Base-by-base conservation (phyloP, 2,113 vertebrate genomes). In the Thoracochromis brauschi region DNA sequence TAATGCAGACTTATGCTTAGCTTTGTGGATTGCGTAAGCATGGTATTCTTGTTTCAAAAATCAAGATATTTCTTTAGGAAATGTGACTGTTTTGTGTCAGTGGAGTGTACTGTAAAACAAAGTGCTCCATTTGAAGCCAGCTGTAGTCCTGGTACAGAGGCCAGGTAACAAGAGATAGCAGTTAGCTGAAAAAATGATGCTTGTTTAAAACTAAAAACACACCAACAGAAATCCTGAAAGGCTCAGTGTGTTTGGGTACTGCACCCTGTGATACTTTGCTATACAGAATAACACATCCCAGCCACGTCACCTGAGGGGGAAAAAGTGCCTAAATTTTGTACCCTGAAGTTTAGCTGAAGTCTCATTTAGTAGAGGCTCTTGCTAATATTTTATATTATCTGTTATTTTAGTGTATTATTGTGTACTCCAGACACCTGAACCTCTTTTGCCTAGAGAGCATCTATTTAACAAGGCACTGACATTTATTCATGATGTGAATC, bases 31-130 rank as follows among this genome's bases (percentile, higher is more conserved):
- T 49, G 0, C 12, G 71, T 26, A 49, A 47, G 21, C 24, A 13
- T 49, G 45, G 17, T 29, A 12, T 29, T 29, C 40, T 17, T 75
- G 71, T 29, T 75, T 78, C 42, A 78, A 78, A 78, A 78, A 47
- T 16, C 68, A 73, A 73, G 65, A 73, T 42, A 73, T 42, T 73
- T 73, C 65, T 45, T 73, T 17, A 75, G 24, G 24, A 75, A 17
- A 29, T 75, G 68, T 29, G 40, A 75, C 38, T 26, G 38, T 73
- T 73, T 29, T 45, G 13, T 73, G 40, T 45, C 24, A 31, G 24
- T 75, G 42, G 42, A 29, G 24, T 17, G 9, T 47, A 47, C 71
- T 47, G 14, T 29, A 31, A 75, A 75, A 49, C 45, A 49, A 75
- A 75, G 14, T 1, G 7, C 0, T 75, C 71, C 42, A 49, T 47